phyloP scores from a whole-genome alignment of 2,888 invertebrate genomes.

The Pandemis heparana region DNA sequence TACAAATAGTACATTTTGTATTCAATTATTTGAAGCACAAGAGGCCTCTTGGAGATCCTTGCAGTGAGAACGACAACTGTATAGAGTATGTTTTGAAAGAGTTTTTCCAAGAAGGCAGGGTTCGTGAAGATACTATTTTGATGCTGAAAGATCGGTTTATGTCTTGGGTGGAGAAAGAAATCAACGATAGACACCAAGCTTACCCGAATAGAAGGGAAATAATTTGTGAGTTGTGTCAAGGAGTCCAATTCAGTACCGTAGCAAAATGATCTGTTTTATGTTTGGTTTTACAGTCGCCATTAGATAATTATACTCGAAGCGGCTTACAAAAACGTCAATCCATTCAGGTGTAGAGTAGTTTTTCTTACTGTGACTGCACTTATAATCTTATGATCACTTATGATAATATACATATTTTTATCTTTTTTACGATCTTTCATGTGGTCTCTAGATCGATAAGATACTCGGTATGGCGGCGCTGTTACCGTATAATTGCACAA shows the following conservation, averaged over 20 bases:
- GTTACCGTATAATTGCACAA: neutral
- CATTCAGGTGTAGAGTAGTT: too few relatives aligned
- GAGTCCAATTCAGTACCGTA: slow-evolving; percentile 61
- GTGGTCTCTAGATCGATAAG: too few relatives aligned
- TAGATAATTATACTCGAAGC: too few relatives aligned
- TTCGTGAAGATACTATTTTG: slow-evolving; percentile 71
- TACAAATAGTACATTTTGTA: slow-evolving; percentile 75
- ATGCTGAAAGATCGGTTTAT: slow-evolving; percentile 66
- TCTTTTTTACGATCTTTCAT: neutral
- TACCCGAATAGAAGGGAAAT: slow-evolving; percentile 65
- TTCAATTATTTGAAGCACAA: slow-evolving; percentile 75
- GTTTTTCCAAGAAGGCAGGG: slow-evolving; percentile 76
- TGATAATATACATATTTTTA: neutral
- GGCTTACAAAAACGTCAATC: too few relatives aligned
- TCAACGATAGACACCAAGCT: slow-evolving; percentile 55
- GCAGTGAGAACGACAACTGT: slow-evolving; percentile 65
- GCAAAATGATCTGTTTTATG: neutral
- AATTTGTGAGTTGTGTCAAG: slow-evolving; percentile 67
- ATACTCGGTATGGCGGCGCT: too few relatives aligned
- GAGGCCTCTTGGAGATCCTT: slow-evolving; percentile 70
- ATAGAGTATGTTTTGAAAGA: slow-evolving; percentile 72
- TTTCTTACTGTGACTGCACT: too few relatives aligned
- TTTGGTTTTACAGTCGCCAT: neutral
- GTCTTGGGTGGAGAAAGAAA: slow-evolving; percentile 63
- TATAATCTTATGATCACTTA: neutral